These are phyloP conservation scores for Agelas oroides DNA, from an alignment of 37 sponge, comb jelly and placozoan genomes.

Conservation along the genomic window DNA sequence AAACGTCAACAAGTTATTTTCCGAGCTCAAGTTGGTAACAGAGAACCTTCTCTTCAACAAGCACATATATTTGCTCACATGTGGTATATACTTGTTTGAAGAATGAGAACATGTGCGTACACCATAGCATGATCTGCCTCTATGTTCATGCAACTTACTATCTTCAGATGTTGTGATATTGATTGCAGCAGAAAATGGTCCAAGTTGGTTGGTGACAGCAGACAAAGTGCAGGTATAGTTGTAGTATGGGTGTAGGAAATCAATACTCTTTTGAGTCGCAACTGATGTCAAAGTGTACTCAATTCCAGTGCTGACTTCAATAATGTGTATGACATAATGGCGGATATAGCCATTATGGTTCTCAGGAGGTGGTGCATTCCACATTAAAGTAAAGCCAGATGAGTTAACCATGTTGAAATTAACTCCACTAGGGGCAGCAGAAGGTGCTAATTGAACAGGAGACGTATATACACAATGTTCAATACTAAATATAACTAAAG, in stretches of 20 bases:
- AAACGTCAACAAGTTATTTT: too few species aligned
- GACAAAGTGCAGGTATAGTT: not conserved
- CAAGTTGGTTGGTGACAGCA: not conserved
- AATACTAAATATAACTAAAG: not conserved
- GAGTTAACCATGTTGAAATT: not conserved
- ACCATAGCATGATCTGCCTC: not conserved
- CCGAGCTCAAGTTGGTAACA: too few species aligned
- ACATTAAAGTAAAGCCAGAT: not conserved
- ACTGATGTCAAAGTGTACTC: not conserved
- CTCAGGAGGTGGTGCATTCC: constrained; percentile 7
- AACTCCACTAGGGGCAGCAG: not conserved
- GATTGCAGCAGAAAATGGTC: not conserved
- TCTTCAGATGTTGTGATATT: constrained; percentile 4
- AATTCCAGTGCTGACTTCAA: not conserved
- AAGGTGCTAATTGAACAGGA: not conserved
- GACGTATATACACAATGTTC: not conserved
- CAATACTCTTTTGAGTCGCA: constrained; percentile 8
- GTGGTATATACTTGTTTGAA: not conserved
- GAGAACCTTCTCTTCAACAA: too few species aligned
- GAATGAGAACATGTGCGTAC: too few species aligned
- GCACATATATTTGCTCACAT: too few species aligned
- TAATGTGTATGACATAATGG: not conserved
- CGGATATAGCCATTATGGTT: constrained; percentile 11
- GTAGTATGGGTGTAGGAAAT: constrained; percentile 28
- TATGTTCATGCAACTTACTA: not conserved